Evolutionary conservation across 2,888 invertebrate genomes (phyloP), one percentile per base, ranked within the genome.

Genomic region (Pheosia tremula): DNA sequence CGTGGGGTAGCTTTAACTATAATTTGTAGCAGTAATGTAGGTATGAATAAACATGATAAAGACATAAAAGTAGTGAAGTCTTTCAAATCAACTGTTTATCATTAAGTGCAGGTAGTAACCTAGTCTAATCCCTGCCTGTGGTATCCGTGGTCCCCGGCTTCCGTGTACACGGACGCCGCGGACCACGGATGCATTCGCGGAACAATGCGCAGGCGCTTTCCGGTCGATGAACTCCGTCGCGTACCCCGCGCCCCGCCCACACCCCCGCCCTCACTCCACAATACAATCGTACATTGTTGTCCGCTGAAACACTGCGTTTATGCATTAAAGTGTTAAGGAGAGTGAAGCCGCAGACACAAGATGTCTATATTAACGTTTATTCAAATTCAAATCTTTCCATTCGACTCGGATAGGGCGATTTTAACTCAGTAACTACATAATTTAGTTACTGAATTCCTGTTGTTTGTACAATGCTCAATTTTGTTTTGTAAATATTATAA

Each of bases 201-300:
- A 85, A 86, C 85, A 86, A 84, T 83, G 81, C 81, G 79, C 76
- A 68, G 66, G 79, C 77, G 77, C 75, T 73, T 45, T 45, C 58
- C 64, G 81, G 78, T 80, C 81, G 63, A 13, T 77, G 82, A 81
- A 75, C 85, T 59, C 69, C 61, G 69, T 60, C 49, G 57, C 59
- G 63, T 67, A 62, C 54, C 61, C 47, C 63, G 45, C 59, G 38
- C 62, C 58, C 24, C 59, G 39, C 49, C 13, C 54, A 47, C 59
- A 56, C 57, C 54, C 36, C 59, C 24, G 24, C 24, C 24, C 24
- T 24, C 24, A 24, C 24, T 24, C 60, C 47, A 41, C 49, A 58
- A 58, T 56, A 81, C 80, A 80, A 77, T 78, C 70, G 68, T 53
- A 72, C 78, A 78, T 79, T 79, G 79, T 79, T 72, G 67, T 66